Evolutionary conservation across 2,113 vertebrate species (phyloP).

Genomic region (Mandrillus leucophaeus): DNA sequence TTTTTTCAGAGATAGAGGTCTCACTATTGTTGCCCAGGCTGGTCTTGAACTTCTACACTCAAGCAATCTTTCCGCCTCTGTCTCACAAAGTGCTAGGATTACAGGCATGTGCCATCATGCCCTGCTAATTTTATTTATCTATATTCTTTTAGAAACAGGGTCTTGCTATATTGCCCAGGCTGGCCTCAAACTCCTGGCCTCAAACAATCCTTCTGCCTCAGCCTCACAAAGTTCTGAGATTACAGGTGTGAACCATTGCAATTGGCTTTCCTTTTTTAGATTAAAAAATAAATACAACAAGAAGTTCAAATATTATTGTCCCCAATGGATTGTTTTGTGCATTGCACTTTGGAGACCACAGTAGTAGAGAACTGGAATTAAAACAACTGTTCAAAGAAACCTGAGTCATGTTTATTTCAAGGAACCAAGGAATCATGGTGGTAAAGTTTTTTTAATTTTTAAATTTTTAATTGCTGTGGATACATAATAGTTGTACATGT

Average conservation of each 20-base stretch:
- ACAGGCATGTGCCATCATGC: too few relatives aligned
- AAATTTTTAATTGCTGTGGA: background rate
- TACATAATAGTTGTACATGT: background rate
- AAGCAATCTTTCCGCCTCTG: too few relatives aligned
- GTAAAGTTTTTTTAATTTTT: background rate
- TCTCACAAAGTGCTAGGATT: too few relatives aligned
- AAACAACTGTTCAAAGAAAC: background rate
- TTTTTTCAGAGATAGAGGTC: too few relatives aligned
- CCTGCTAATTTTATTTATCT: too few relatives aligned
- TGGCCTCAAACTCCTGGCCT: background rate
- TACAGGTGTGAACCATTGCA: background rate
- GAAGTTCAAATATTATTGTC: background rate
- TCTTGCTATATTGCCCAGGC: background rate
- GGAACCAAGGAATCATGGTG: background rate
- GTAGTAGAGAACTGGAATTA: background rate
- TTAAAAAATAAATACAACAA: background rate
- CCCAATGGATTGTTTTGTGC: background rate
- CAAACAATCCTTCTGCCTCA: background rate
- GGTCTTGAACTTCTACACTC: too few relatives aligned
- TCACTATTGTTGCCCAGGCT: too few relatives aligned
- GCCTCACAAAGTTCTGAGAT: background rate
- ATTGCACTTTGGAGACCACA: background rate
- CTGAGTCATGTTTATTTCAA: background rate
- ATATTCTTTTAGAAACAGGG: accelerated
- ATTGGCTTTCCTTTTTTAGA: background rate